A percentile compares a stretch with the other conserved stretches of the same genome.
These are phyloP conservation scores for Aricia artaxerxes DNA, from an alignment of 2,888 invertebrate species.

Conservation along the genomic window DNA sequence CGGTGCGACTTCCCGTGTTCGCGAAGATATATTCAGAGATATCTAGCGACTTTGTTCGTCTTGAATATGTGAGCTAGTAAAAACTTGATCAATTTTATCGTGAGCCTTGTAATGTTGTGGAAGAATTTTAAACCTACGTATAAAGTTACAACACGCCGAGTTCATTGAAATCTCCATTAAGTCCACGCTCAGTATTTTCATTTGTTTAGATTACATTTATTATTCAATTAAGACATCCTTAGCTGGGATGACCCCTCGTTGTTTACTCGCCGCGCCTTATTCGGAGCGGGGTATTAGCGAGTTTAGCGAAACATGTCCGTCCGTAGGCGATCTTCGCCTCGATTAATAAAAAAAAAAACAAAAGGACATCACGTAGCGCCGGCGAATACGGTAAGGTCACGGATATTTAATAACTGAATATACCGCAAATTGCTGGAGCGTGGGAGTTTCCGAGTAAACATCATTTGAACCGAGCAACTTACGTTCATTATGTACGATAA, in stretches of 20 bases:
- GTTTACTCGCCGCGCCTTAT: slow-evolving; percentile 60
- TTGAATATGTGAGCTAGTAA: background rate
- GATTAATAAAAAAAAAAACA: slow-evolving; percentile 54
- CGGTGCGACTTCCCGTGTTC: slow-evolving; percentile 57
- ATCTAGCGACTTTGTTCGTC: background rate
- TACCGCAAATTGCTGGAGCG: background rate
- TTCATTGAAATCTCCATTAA: slow-evolving; percentile 10
- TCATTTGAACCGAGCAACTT: background rate
- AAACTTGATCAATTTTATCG: background rate
- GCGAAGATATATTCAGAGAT: background rate
- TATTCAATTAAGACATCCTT: slow-evolving; percentile 42
- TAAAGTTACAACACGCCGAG: slow-evolving; percentile 4
- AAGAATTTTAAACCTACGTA: background rate
- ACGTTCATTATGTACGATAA: background rate
- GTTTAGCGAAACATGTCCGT: slow-evolving; percentile 62
- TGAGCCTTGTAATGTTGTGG: background rate
- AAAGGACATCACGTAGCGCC: slow-evolving; percentile 55
- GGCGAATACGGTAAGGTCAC: background rate
- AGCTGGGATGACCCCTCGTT: slow-evolving; percentile 48
- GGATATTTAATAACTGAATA: slow-evolving; percentile 9
- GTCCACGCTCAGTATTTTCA: slow-evolving; percentile 38
- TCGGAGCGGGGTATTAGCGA: slow-evolving; percentile 57
- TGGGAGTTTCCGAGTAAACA: background rate
- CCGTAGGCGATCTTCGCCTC: slow-evolving; percentile 65
- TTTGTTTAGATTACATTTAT: slow-evolving; percentile 48